These are phyloP conservation scores for Hirtodrosophila confusa DNA, from an alignment of 2,888 invertebrate species.

Conservation along the genomic window DNA sequence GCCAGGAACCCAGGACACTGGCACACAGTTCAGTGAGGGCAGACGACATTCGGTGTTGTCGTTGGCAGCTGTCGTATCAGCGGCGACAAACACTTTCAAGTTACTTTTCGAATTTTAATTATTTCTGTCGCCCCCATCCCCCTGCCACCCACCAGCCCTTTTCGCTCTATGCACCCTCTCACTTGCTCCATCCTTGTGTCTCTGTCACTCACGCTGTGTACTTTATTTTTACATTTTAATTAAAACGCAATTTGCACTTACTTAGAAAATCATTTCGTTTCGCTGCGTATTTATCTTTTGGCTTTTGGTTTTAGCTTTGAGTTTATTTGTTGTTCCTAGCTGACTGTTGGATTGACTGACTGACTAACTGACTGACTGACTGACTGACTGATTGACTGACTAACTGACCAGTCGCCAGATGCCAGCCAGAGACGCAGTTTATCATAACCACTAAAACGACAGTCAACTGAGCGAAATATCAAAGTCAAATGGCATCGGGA, in stretches of 20 bases:
- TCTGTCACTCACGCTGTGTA: conserved; percentile 43
- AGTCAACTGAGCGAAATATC: conserved; percentile 26
- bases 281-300: conserved; percentile 64
- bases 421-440: conserved; percentile 7
- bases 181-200: not conserved
- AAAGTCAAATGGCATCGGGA: conserved; percentile 14
- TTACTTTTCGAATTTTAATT: conserved; percentile 78
- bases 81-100: conserved; percentile 62
- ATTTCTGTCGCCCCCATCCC: conserved; percentile 52
- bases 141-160: too few species aligned
- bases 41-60: conserved; percentile 20
- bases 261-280: conserved; percentile 77
- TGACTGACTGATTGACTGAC: conserved; percentile 4
- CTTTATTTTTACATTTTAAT: conserved; percentile 78
- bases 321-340: conserved; percentile 19
- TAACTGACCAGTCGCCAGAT: conserved; percentile 9
- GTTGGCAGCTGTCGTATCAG: conserved; percentile 62
- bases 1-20: too few species aligned
- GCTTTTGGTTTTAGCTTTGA: conserved; percentile 54
- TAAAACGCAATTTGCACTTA: conserved; percentile 78
- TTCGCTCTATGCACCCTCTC: not conserved
- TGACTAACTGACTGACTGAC: not conserved
- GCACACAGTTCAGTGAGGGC: not conserved
- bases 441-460: conserved; percentile 32
- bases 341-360: conserved; percentile 1